Evolutionary conservation across 2,797 vertebrate species (phyloP).

Genomic region (Lacerta bilineata): DNA sequence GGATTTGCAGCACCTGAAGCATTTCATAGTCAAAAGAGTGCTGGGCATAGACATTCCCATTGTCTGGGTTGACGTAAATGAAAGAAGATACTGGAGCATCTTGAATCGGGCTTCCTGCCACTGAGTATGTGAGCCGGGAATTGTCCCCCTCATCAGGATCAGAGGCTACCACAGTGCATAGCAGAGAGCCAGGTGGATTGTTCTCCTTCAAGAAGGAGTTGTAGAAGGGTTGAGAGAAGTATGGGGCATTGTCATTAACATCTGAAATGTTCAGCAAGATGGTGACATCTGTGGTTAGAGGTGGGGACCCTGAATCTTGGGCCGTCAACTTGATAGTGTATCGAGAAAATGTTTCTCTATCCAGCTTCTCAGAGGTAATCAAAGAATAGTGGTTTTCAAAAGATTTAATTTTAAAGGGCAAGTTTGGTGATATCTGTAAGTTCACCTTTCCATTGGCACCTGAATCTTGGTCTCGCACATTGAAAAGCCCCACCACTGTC

Average conservation of each 20-base stretch:
- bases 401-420: slow-evolving; percentile 89
- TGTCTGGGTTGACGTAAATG: slow-evolving; percentile 92
- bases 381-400: slow-evolving; percentile 91
- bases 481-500: slow-evolving; percentile 92
- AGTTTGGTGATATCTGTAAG: slow-evolving; percentile 81
- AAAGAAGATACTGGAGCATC: slow-evolving; percentile 88
- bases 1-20: slow-evolving; percentile 89
- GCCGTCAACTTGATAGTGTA: slow-evolving; percentile 89
- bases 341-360: slow-evolving; percentile 88
- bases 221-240: slow-evolving; percentile 90
- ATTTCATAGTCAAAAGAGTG: slow-evolving; percentile 93
- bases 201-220: slow-evolving; percentile 92
- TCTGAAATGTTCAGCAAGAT: slow-evolving; percentile 91
- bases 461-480: slow-evolving; percentile 88
- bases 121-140: slow-evolving; percentile 87
- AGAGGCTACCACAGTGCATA: slow-evolving; percentile 87
- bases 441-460: slow-evolving; percentile 89
- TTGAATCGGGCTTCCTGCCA: slow-evolving; percentile 84
- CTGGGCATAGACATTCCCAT: slow-evolving; percentile 90
- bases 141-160: slow-evolving; percentile 91
- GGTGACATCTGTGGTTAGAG: slow-evolving; percentile 84
- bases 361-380: slow-evolving; percentile 84
- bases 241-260: slow-evolving; percentile 94
- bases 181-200: slow-evolving; percentile 87
- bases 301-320: slow-evolving; percentile 88